A percentile compares a stretch with the other conserved stretches of the same genome.
phyloP scores from a whole-genome alignment of 2,888 invertebrate genomes.

The Volucella inflata region DNA sequence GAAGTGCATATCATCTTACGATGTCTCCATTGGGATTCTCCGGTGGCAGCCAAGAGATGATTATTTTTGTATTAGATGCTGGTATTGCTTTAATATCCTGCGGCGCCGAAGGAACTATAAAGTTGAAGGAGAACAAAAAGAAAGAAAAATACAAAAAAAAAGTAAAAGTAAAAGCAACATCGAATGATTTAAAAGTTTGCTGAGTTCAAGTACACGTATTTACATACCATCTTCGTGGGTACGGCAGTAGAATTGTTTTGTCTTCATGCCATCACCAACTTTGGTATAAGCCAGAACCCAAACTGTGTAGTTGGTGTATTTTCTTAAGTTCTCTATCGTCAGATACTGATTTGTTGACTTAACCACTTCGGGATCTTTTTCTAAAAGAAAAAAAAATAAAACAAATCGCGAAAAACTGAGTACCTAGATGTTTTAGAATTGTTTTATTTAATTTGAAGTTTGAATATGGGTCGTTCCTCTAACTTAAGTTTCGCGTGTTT shows the following conservation, averaged over 20 bases:
- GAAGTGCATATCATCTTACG: slow-evolving; percentile 82
- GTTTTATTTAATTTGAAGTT: slow-evolving; percentile 15
- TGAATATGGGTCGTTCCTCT: background rate
- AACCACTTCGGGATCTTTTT: slow-evolving; percentile 90
- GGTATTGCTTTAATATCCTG: slow-evolving; percentile 95
- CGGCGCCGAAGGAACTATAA: slow-evolving; percentile 93
- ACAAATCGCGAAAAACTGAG: background rate
- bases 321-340: slow-evolving; percentile 89
- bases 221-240: slow-evolving; percentile 94
- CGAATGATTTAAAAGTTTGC: slow-evolving; percentile 3
- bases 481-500: background rate
- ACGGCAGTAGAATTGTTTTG: slow-evolving; percentile 92
- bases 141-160: slow-evolving; percentile 23
- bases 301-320: slow-evolving; percentile 96
- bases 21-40: slow-evolving; percentile 92
- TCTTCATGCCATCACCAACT: slow-evolving; percentile 94
- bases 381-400: slow-evolving; percentile 82
- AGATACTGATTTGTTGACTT: slow-evolving; percentile 86
- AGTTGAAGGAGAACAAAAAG: slow-evolving; percentile 34
- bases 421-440: background rate
- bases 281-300: slow-evolving; percentile 94
- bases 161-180: slow-evolving; percentile 14
- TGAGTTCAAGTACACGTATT: background rate
- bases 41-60: slow-evolving; percentile 96
- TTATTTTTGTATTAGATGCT: slow-evolving; percentile 92